Percentiles rank a stretch among this genome's conserved stretches.
phyloP scores from a whole-genome alignment of 2,113 vertebrate genomes.

The Amia ocellicauda region DNA sequence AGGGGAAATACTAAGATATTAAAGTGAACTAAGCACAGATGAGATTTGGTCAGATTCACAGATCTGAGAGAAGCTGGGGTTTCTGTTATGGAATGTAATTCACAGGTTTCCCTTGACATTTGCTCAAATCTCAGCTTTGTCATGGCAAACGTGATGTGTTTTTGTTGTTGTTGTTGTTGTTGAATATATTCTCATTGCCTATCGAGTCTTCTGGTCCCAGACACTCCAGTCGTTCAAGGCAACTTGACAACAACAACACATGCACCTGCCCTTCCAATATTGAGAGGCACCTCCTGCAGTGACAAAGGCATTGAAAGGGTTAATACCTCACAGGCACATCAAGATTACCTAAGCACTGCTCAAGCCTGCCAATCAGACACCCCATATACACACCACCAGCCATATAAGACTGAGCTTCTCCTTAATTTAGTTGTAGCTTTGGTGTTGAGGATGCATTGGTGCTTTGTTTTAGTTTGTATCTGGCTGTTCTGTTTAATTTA shows the following conservation, averaged over 20 bases:
- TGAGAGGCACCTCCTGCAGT: constrained; percentile 86
- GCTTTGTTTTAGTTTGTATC: too few species aligned
- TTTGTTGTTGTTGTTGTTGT: too few species aligned
- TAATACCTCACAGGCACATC: constrained; percentile 14
- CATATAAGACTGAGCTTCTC: too few species aligned
- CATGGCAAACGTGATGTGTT: background rate
- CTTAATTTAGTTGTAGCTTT: too few species aligned
- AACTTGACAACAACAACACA: constrained; percentile 89
- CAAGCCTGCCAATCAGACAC: too few species aligned
- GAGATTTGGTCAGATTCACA: background rate
- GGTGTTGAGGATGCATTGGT: too few species aligned
- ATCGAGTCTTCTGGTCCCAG: constrained; percentile 43
- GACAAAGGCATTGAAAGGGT: constrained; percentile 40
- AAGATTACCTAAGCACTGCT: too few species aligned
- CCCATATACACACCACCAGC: too few species aligned
- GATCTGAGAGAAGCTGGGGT: background rate
- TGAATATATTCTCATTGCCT: constrained; percentile 27
- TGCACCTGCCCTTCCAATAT: constrained; percentile 91
- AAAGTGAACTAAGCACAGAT: background rate
- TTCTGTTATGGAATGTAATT: background rate
- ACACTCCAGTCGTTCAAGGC: constrained; percentile 61
- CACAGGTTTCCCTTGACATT: background rate
- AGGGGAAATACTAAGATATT: background rate
- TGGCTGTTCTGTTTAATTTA: too few species aligned
- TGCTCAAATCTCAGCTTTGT: constrained; percentile 35